Evolutionary conservation across 2,113 vertebrate genomes (phyloP), one percentile per base, ranked within the genome.

Genomic region (Anthoscopus minutus): DNA sequence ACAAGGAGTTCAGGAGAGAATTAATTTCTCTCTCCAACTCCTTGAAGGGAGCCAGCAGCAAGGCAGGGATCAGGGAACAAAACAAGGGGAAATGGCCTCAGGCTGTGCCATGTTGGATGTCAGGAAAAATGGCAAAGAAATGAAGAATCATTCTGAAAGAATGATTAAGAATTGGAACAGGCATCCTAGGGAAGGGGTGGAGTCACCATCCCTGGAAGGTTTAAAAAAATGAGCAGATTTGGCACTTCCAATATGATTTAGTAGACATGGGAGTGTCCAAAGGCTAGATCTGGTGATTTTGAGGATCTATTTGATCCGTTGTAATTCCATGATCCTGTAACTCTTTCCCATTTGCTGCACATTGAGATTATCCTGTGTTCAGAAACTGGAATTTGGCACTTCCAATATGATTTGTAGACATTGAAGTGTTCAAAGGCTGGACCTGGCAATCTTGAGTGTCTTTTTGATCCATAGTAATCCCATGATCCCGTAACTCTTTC

Each of bases 271-370:
- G 11, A 40, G 9, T 4, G 5, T 22, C 12, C 18, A 27, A 50
- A 37, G 22, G 62, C 9, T 69, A 38, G 45, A 4, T 45, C 25
- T 19, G 19, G 24, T 31, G 44, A 9, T 2, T 38, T 15, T 53
- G 45, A 45, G 33, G 37, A 8, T 3, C 33, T 28, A 33, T 51
- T 37, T 10, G 38, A 53, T 28, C 33, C 14, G 4, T 1, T 7
- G 3, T 2, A 4, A 31, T 33, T 11, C 45, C 24, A 13, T 3
- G 5, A 10, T 33, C 27, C 45, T 6, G 18, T 40, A 9, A 40
- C 19, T 53, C 9, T 23, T 35, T 38, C 20, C 12, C 8, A 0
- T 45, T 64, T 77, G 5, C 18, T 51, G 35, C 0, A 2, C 4
- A 18, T 7, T 11, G 33, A 35, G 33, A 61, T 30, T 21, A 37